These are phyloP conservation scores for Portunus trituberculatus DNA, from an alignment of 1,140 invertebrate genomes.

Conservation along the genomic window DNA sequence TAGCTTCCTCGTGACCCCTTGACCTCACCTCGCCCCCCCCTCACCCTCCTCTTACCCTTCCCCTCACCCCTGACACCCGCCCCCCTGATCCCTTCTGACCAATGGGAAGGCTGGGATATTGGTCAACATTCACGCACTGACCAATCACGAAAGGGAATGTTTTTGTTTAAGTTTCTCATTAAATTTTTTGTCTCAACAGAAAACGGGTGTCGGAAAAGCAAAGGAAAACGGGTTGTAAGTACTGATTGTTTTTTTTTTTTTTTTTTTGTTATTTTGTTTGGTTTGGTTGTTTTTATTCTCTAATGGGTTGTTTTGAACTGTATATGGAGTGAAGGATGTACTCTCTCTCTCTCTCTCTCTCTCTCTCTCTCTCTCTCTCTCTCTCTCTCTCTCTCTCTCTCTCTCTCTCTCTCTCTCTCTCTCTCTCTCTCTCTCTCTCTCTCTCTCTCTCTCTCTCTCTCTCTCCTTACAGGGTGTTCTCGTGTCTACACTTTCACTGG, in stretches of 20 bases:
- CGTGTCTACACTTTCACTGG: neutral
- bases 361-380: constrained; percentile 4
- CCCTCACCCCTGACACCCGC: too few relatives aligned
- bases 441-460: neutral
- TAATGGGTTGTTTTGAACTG: neutral
- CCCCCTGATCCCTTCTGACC: too few relatives aligned
- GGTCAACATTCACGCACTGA: too few relatives aligned
- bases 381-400: constrained; percentile 20
- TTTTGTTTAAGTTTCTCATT: neutral
- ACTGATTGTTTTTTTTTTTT: neutral
- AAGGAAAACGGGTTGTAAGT: neutral
- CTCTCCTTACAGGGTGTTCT: neutral
- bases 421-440: neutral
- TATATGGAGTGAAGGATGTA: neutral
- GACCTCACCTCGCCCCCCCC: too few relatives aligned
- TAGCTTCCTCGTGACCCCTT: too few relatives aligned
- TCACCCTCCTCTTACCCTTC: too few relatives aligned
- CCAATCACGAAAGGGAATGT: neutral
- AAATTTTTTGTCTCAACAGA: neutral
- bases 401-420: constrained; percentile 20
- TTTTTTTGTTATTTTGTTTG: neutral
- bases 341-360: constrained; percentile 2
- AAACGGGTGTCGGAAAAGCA: neutral
- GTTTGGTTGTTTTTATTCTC: neutral
- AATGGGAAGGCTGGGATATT: too few relatives aligned